Base-by-base conservation (phyloP, 1,140 invertebrate genomes). In the Theocolax elegans region DNA sequence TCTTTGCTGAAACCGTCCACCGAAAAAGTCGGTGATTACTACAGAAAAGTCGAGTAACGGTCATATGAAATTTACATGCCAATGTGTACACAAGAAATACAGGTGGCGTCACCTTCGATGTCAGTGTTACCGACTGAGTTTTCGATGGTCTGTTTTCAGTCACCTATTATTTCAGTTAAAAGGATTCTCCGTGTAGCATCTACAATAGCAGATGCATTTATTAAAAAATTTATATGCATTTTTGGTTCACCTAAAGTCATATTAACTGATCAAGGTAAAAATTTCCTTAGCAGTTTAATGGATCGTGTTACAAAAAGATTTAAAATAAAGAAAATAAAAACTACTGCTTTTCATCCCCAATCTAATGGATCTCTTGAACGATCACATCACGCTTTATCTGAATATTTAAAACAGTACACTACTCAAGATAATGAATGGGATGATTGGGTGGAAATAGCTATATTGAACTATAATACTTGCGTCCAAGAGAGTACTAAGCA, bases 351-450 rank as follows among this genome's bases (percentile, higher is more conserved):
- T 19, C 42, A 60, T n/a, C 63, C 72, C 0, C 65, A 83, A 71
- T 71, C 74, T 0, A 86, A 85, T 67, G 83, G 82, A 1, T 58
- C 62, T 2, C 17, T 81, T 0, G 83, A 85, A 66, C 44, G 80
- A 44, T 79, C 74, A 58, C 86, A 88, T 73, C 67, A 56, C 17
- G 73, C 75, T 6, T 21, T 49, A 17, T 21, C 6, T 12, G 46
- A 77, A 51, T 80, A 75, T 63, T 62, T 79, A 23, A 75, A 73
- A 60, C 73, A 77, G 67, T 83, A 77, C 42, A 49, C 73, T 6
- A 38, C 60, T 10, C 35, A 58, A 38, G 59, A n/a, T n/a, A n/a
- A n/a, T n/a, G n/a, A n/a, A n/a, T n/a, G n/a, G n/a, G n/a, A n/a
- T n/a, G n/a, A n/a, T n/a, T n/a, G n/a, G n/a, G n/a, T n/a, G n/a